Base-by-base conservation (phyloP, 2,797 vertebrate species). In the Leucoraja ocellata region DNA sequence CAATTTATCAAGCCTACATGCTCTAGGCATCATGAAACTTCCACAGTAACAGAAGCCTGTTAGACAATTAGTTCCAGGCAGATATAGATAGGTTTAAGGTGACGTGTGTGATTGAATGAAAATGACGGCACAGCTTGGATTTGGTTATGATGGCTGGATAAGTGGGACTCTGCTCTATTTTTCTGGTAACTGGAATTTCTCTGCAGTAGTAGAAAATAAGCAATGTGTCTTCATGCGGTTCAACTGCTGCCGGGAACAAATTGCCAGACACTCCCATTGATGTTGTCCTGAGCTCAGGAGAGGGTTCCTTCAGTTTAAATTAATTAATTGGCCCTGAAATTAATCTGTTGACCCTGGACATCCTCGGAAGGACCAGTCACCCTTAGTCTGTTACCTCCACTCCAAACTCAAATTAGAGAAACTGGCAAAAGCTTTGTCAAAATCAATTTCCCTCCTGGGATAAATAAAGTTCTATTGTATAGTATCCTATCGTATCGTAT, bases 1-100 rank as follows among this genome's bases (percentile, higher is more conserved):
- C 96, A 97, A 98, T 98, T 97, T 96, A 97, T 98, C 97, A 97
- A 94, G 94, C 61, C 90, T n/a, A 54, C 58, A 13, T 74, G 90
- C 90, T 76, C 71, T 74, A 76, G 90, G 71, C 90, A n/a, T 92
- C 28, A 10, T 74, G 68, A 92, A 54, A 39, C 71, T 92, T 58
- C 46, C 23, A 74, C 71, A n/a, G 71, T 76, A 36, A 92, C 36
- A 92, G 90, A 76, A 92, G 23, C 39, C n/a, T 92, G 90, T 92
- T 76, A 58, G 54, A 76, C 90, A 92, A 58, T 92, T 92, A 92
- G 39, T 92, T 92, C 23, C 39, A 74, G 11, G 71, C 71, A 92
- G 58, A 58, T 73, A 88, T 9, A 54, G 68, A 91, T 54, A 54
- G 68, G 71, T 76, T 58, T n/a, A 54, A 76, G 39, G 39, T 11